Conservation (phyloP, 2,797 vertebrate species). For the Syndactyla subalaris region DNA sequence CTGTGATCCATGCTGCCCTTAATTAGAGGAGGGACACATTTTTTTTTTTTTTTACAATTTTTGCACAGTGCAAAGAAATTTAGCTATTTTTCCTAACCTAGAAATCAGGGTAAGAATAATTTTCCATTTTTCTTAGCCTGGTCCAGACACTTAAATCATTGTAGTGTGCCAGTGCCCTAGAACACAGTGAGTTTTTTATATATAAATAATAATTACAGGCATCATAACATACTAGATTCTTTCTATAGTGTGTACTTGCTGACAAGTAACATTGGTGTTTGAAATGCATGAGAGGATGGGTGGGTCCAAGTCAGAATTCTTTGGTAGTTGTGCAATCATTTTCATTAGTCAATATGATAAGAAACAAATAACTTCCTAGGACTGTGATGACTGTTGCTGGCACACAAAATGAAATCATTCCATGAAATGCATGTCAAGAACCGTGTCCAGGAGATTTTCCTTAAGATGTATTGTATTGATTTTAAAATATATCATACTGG, state of each 20-base stretch:
- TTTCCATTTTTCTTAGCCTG: not conserved
- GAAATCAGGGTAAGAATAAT: not conserved
- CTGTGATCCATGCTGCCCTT: not conserved
- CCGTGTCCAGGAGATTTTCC: not conserved
- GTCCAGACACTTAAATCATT: not conserved
- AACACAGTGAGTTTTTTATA: not conserved
- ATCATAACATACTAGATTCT: not conserved
- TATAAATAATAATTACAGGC: not conserved
- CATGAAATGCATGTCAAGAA: not conserved
- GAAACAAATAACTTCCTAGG: not conserved
- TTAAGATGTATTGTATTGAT: accelerated
- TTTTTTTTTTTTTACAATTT: not conserved
- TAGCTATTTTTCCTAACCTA: not conserved
- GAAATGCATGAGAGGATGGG: not conserved
- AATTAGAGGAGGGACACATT: not conserved
- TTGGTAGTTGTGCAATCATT: not conserved
- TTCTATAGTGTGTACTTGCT: not conserved
- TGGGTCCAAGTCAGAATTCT: not conserved
- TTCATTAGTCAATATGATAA: not conserved
- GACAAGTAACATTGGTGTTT: not conserved
- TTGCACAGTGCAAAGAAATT: not conserved
- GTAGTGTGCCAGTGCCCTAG: not conserved
- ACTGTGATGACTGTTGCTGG: not conserved
- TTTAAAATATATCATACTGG: not conserved
- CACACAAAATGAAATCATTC: not conserved